These are phyloP conservation scores for Cantharis rufa DNA, from an alignment of 2,888 invertebrate genomes.

Conservation along the genomic window DNA sequence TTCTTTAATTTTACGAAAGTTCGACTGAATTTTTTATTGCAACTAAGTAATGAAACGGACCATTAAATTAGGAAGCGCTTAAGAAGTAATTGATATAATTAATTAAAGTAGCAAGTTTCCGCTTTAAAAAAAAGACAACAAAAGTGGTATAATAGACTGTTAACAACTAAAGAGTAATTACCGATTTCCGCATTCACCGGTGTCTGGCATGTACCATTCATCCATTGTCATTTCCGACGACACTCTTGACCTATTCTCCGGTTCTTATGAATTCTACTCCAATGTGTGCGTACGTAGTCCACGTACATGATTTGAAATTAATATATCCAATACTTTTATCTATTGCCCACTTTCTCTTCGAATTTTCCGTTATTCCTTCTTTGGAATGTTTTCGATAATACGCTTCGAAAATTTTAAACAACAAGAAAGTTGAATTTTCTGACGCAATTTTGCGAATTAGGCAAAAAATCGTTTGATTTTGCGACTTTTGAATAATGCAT, in stretches of 20 bases:
- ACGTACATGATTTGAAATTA: constrained; percentile 10
- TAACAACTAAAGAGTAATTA: constrained; percentile 19
- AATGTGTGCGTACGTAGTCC: constrained; percentile 1
- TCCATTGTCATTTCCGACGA: constrained; percentile 22
- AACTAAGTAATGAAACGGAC: background rate
- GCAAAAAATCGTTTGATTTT: background rate
- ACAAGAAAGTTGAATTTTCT: background rate
- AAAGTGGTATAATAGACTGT: constrained; percentile 16
- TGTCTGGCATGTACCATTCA: constrained; percentile 6
- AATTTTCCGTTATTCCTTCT: constrained; percentile 11
- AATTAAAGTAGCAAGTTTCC: background rate
- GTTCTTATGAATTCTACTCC: constrained; percentile 19
- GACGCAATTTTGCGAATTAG: background rate
- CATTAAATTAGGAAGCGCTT: background rate
- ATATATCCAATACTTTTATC: constrained; percentile 15
- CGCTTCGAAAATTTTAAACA: background rate
- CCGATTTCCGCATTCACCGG: constrained; percentile 23
- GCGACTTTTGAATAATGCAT: background rate
- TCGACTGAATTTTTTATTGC: background rate
- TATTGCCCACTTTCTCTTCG: constrained; percentile 23
- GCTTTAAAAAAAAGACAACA: background rate
- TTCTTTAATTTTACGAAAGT: background rate
- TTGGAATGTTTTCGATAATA: constrained; percentile 9
- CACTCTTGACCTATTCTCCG: constrained; percentile 25
- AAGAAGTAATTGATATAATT: background rate